A percentile compares a stretch with the other conserved stretches of the same genome.
Conservation (phyloP, 37 sponge, comb jelly and placozoan genomes). For the Eunapius fragilis region DNA sequence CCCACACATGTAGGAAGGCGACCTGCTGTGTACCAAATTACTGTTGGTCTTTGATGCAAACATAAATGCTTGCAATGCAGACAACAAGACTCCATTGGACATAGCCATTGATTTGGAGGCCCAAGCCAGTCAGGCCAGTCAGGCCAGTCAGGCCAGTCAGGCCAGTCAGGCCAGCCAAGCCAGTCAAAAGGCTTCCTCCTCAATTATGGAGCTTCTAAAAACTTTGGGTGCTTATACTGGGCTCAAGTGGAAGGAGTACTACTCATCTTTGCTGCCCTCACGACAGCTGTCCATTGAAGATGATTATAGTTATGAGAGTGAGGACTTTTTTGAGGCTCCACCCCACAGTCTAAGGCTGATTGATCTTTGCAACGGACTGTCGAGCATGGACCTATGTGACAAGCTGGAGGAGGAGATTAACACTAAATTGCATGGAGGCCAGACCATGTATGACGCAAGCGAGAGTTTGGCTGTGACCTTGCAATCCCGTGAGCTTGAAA, state of each 20-base stretch:
- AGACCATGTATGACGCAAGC: background rate
- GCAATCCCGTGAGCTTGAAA: background rate
- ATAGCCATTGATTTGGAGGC: constrained; percentile 12
- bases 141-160: background rate
- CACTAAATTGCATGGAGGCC: background rate
- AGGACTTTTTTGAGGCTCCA: background rate
- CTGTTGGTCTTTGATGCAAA: constrained; percentile 56
- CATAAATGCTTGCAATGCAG: constrained; percentile 17
- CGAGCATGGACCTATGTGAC: background rate
- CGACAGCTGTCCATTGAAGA: background rate
- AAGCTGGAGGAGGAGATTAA: background rate
- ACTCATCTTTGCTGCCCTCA: background rate
- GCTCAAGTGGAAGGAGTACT: background rate
- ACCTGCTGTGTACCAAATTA: constrained; percentile 16
- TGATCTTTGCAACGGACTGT: background rate
- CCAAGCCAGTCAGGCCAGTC: background rate
- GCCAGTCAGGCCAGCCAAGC: background rate
- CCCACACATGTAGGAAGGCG: background rate
- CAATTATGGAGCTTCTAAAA: background rate
- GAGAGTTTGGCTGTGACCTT: background rate
- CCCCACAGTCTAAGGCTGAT: background rate
- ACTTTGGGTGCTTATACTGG: background rate
- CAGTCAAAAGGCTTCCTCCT: background rate
- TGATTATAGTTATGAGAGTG: too few relatives aligned
- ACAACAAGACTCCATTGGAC: constrained; percentile 40